Base-by-base conservation (phyloP, 2,797 vertebrate genomes). In the Spondyliosoma cantharus region DNA sequence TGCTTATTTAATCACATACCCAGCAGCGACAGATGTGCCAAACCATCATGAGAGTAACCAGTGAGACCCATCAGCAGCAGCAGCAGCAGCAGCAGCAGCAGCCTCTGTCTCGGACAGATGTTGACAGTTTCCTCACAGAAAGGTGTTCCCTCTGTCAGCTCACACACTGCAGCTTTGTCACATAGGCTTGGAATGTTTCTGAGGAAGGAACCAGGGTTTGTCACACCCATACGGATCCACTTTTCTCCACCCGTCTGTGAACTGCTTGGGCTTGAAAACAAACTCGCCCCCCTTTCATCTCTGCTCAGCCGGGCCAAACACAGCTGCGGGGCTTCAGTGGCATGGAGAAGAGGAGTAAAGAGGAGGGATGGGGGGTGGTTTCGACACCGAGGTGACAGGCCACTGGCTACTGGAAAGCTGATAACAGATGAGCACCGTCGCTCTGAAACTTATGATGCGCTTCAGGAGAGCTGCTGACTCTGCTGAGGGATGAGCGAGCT, bases 221-320 rank as follows among this genome's bases (percentile, higher is more conserved):
- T 91, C 90, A 90, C 91, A 89, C 91, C 87, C 87, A 86, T 66
- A 75, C 17, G 48, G 86, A 89, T 80, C 80, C 83, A 87, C 86
- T 86, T 71, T 81, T 91, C 90, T 78, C 87, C 87, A 86, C 86
- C 62, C 64, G 48, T 66, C 67, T 91, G 88, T 86, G 81, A 91
- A 88, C 66, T 75, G 86, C 83, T 87, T 64, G 57, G 69, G n/a
- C 46, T 84, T 69, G 25, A 88, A 93, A 90, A 90, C 91, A 93
- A 93, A 91, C 82, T 89, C 63, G 17, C 83, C 37, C 59, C 76
- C 53, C 71, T 80, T 90, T 89, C 71, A 84, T 84, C 78, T 78
- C 75, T 45, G 43, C 67, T 80, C 54, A 20, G 57, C 56, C 5
- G 58, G 67, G 58, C 78, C 88, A 94, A 94, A 94, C 90, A 93